phyloP scores from a whole-genome alignment of 1,140 invertebrate genomes.

The Hycleus phaleratus region DNA sequence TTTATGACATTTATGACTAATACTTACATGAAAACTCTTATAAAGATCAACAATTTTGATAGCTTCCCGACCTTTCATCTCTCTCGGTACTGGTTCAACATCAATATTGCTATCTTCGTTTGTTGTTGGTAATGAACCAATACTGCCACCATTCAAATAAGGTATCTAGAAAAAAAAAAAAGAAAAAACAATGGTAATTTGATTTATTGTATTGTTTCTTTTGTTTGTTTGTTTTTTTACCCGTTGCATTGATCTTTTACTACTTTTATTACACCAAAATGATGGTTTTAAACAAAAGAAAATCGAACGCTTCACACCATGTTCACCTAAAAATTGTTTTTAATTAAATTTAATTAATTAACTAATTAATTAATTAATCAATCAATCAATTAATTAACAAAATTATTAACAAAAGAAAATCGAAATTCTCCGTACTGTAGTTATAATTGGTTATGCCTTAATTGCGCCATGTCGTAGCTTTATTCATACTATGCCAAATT shows the following conservation, averaged over 20 bases:
- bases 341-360: too few species aligned
- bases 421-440: too few species aligned
- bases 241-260: constrained; percentile 42
- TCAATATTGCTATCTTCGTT: constrained; percentile 50
- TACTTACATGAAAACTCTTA: constrained; percentile 53
- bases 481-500: too few species aligned
- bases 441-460: too few species aligned
- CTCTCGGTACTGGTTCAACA: constrained; percentile 65
- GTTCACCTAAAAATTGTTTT: constrained; percentile 52
- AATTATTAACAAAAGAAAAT: too few species aligned
- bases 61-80: constrained; percentile 65
- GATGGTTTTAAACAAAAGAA: constrained; percentile 65
- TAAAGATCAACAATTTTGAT: constrained; percentile 66
- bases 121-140: constrained; percentile 47
- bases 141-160: constrained; percentile 52
- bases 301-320: constrained; percentile 60
- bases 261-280: constrained; percentile 51
- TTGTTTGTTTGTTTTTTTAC: constrained; percentile 31
- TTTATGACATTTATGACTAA: not conserved
- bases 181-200: not conserved
- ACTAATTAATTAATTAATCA: too few species aligned
- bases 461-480: too few species aligned
- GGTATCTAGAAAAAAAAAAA: constrained; percentile 36
- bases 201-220: not conserved
- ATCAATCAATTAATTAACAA: too few species aligned